Evolutionary conservation across 1,140 invertebrate genomes (phyloP).

Genomic region (Zophobas morio): DNA sequence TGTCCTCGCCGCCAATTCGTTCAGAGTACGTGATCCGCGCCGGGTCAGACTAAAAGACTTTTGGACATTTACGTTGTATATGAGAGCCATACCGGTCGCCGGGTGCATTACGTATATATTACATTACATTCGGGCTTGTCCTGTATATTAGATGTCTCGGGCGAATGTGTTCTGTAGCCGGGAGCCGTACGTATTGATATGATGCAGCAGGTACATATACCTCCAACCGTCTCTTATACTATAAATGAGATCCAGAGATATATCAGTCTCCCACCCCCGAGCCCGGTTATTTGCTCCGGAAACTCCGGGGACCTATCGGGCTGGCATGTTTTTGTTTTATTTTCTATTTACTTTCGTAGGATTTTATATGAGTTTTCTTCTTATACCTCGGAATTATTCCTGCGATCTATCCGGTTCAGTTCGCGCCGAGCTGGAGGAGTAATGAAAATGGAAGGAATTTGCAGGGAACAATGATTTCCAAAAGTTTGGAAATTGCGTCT

Average conservation of each 20-base stretch:
- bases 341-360: slow-evolving; percentile 49
- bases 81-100: slow-evolving; percentile 50
- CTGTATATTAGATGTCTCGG: slow-evolving; percentile 54
- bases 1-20: slow-evolving; percentile 55
- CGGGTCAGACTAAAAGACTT: slow-evolving; percentile 57
- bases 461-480: too few relatives aligned
- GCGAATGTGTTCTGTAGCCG: slow-evolving; percentile 44
- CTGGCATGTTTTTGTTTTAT: slow-evolving; percentile 49
- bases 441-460: neutral
- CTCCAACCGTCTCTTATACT: slow-evolving; percentile 45
- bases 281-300: slow-evolving; percentile 49
- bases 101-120: slow-evolving; percentile 58
- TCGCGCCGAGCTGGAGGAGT: neutral
- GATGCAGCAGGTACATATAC: slow-evolving; percentile 44
- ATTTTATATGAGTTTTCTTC: slow-evolving; percentile 49
- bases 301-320: slow-evolving; percentile 53
- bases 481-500: too few relatives aligned
- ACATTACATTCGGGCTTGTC: slow-evolving; percentile 54
- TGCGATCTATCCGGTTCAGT: neutral
- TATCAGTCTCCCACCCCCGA: slow-evolving; percentile 41
- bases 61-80: slow-evolving; percentile 57
- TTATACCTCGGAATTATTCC: slow-evolving; percentile 43
- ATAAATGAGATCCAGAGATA: slow-evolving; percentile 50
- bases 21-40: slow-evolving; percentile 54
- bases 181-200: slow-evolving; percentile 48